Conservation (phyloP, 2,113 vertebrate genomes). For the Emydocephalus ijimae region DNA sequence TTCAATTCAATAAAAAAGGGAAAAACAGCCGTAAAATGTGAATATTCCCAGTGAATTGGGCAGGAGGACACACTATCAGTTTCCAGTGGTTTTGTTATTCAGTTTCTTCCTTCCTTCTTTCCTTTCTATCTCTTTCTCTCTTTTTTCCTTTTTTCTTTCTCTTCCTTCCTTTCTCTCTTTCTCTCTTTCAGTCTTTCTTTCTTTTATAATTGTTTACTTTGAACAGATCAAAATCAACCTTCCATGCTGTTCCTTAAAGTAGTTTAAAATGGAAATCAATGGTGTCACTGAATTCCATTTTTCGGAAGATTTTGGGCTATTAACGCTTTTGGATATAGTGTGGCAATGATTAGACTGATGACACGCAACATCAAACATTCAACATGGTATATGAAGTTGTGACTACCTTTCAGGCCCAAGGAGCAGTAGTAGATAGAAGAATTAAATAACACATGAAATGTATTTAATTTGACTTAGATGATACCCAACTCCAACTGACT, state of each 20-base stretch:
- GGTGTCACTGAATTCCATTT: not conserved
- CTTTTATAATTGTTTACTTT: not conserved
- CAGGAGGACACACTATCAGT: not conserved
- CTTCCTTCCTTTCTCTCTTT: not conserved
- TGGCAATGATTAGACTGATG: not conserved
- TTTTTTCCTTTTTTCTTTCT: not conserved
- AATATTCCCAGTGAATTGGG: not conserved
- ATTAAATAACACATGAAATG: not conserved
- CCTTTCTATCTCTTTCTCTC: not conserved
- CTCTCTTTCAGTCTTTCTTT: not conserved
- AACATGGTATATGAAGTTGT: slow-evolving; percentile 22
- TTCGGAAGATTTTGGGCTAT: not conserved
- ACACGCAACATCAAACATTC: not conserved
- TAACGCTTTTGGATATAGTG: not conserved
- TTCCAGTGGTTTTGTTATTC: not conserved
- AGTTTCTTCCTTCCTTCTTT: no score
- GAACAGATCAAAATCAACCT: not conserved
- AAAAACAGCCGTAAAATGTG: no score
- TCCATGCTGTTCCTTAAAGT: not conserved
- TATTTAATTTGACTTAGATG: not conserved
- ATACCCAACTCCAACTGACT: not conserved
- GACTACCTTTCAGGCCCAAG: not conserved
- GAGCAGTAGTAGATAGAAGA: slow-evolving; percentile 36
- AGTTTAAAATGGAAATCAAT: not conserved
- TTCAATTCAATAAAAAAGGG: not conserved